These are phyloP conservation scores for Aphrophora alni DNA, from an alignment of 2,888 invertebrate genomes.

Conservation along the genomic window DNA sequence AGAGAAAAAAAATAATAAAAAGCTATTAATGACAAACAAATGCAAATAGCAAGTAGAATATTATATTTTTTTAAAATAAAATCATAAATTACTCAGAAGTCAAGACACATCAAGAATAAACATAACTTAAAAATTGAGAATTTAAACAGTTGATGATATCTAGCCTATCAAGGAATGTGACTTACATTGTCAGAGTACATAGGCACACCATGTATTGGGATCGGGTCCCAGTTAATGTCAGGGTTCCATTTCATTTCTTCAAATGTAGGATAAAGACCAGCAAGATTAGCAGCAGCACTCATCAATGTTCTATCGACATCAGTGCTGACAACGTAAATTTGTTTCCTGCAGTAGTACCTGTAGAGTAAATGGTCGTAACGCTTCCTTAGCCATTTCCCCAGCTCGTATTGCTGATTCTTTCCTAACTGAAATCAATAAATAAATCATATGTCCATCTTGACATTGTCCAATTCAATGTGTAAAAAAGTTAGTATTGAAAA, in stretches of 20 bases:
- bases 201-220: conserved; percentile 66
- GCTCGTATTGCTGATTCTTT: conserved; percentile 69
- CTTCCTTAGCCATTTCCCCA: conserved; percentile 77
- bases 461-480: too few relatives aligned
- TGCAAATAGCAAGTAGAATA: too few relatives aligned
- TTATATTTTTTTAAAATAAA: too few relatives aligned
- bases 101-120: too few relatives aligned
- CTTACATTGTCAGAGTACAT: conserved; percentile 32
- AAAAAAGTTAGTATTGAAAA: too few relatives aligned
- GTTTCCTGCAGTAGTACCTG: conserved; percentile 62
- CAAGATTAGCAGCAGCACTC: conserved; percentile 83
- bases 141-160: too few relatives aligned
- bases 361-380: conserved; percentile 71
- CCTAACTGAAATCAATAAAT: conserved; percentile 54
- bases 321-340: conserved; percentile 73
- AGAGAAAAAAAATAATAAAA: too few relatives aligned
- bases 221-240: conserved; percentile 61
- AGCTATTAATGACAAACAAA: too few relatives aligned
- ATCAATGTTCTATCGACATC: conserved; percentile 89
- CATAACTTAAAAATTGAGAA: too few relatives aligned
- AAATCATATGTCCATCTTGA: too few relatives aligned
- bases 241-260: conserved; percentile 54
- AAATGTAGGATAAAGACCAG: conserved; percentile 60
- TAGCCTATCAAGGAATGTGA: too few relatives aligned
- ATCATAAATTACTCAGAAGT: too few relatives aligned